A percentile compares a stretch with the other conserved stretches of the same genome.
phyloP scores from a whole-genome alignment of 2,888 invertebrate genomes.

The Catocala nupta region DNA sequence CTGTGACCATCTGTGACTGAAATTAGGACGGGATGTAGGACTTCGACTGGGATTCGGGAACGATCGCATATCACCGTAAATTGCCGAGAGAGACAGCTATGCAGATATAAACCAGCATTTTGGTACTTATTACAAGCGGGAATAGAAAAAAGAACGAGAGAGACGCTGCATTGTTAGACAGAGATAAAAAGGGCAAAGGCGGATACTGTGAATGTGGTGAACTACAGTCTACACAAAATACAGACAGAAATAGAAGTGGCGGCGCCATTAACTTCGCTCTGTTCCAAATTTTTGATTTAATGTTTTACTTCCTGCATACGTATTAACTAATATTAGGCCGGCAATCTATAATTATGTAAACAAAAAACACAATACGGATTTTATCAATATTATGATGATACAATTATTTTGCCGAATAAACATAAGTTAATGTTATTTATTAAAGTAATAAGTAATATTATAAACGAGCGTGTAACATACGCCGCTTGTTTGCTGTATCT shows the following conservation, averaged over 20 bases:
- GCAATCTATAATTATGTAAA: not conserved
- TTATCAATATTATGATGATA: no score
- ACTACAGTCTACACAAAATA: slow-evolving; percentile 54
- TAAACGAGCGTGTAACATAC: no score
- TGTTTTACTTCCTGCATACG: slow-evolving; percentile 71
- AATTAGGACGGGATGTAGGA: slow-evolving; percentile 69
- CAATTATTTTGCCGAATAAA: no score
- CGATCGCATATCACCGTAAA: slow-evolving; percentile 62
- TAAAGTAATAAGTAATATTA: no score
- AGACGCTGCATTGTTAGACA: slow-evolving; percentile 53
- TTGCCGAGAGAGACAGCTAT: slow-evolving; percentile 33
- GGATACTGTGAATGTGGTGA: slow-evolving; percentile 68
- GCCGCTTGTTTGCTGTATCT: no score
- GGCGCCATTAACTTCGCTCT: slow-evolving; percentile 65
- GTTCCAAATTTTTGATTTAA: slow-evolving; percentile 77
- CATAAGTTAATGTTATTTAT: no score
- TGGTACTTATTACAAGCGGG: slow-evolving; percentile 47
- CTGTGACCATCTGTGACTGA: slow-evolving; percentile 66
- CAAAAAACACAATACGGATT: no score
- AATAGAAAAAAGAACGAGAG: slow-evolving; percentile 61
- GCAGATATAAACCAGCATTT: slow-evolving; percentile 49
- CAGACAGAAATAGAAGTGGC: slow-evolving; percentile 77
- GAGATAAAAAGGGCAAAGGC: slow-evolving; percentile 60
- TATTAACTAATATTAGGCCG: not conserved
- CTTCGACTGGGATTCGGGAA: slow-evolving; percentile 69